These are phyloP conservation scores for Drosophila melanosoma DNA, from an alignment of 2,888 invertebrate species.

Conservation along the genomic window DNA sequence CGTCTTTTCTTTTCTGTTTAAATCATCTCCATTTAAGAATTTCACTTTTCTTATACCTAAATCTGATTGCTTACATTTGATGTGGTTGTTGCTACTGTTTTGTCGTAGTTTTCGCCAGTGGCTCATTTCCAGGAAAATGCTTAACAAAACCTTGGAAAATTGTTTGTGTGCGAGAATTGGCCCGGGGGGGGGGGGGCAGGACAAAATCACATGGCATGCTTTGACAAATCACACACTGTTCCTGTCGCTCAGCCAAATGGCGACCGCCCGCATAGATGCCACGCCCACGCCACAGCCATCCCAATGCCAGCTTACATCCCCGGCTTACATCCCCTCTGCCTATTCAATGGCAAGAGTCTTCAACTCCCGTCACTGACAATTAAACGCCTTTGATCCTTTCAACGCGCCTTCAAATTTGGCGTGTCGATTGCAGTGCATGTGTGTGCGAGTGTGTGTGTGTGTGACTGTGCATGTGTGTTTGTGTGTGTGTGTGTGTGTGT, in stretches of 20 bases:
- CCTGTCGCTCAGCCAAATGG: conserved; percentile 29
- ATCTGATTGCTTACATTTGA: conserved; percentile 5
- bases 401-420: conserved; percentile 71
- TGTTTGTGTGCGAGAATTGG: conserved; percentile 37
- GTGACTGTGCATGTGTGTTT: not conserved
- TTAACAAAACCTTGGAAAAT: conserved; percentile 25
- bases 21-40: not conserved
- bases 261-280: conserved; percentile 23
- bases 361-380: conserved; percentile 67
- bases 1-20: not conserved
- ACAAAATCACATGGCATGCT: conserved; percentile 59
- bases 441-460: conserved; percentile 16
- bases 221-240: conserved; percentile 70
- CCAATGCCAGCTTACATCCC: not conserved
- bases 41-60: conserved; percentile 7
- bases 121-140: conserved; percentile 30
- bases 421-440: conserved; percentile 70
- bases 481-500: conserved; percentile 10
- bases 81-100: conserved; percentile 35
- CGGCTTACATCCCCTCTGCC: conserved; percentile 2
- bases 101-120: conserved; percentile 30
- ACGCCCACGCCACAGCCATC: not conserved
- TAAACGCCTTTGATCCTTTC: conserved; percentile 80
- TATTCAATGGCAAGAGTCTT: conserved; percentile 19
- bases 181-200: conserved; percentile 33